A percentile compares a stretch with the other conserved stretches of the same genome.
phyloP scores from a whole-genome alignment of 2,113 vertebrate genomes.

The Limnothrissa miodon region DNA sequence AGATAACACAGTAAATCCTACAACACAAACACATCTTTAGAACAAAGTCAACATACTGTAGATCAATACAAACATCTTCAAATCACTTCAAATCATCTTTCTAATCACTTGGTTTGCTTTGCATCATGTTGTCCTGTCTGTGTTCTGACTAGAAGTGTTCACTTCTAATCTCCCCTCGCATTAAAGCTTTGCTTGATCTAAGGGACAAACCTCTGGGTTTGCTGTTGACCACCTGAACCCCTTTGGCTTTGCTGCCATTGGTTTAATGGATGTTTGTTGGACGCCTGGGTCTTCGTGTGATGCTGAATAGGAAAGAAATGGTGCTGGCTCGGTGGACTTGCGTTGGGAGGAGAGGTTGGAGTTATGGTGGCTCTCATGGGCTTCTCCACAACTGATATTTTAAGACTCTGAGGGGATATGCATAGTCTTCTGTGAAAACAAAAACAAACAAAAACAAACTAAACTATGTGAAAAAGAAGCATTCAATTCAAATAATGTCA shows the following conservation, averaged over 20 bases:
- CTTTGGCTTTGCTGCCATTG: background rate
- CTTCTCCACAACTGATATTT: constrained; percentile 39
- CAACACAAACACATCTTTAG: no score
- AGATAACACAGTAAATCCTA: no score
- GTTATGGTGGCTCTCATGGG: constrained; percentile 46
- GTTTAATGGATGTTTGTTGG: background rate
- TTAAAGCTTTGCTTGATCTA: background rate
- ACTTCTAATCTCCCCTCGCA: background rate
- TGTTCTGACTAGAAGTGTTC: background rate
- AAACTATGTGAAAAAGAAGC: background rate
- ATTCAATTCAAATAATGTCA: background rate
- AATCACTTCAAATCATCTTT: no score
- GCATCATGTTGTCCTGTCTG: background rate
- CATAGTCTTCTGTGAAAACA: constrained; percentile 33
- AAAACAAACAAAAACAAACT: constrained; percentile 20
- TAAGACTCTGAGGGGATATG: constrained; percentile 39
- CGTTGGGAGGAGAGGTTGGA: constrained; percentile 13
- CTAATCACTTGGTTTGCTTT: background rate
- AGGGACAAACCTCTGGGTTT: background rate
- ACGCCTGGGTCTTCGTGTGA: background rate
- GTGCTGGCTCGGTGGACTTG: constrained; percentile 8
- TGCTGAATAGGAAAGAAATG: constrained; percentile 8
- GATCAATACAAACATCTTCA: no score
- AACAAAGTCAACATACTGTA: no score
- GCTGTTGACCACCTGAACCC: background rate